Conservation (phyloP, 2,888 invertebrate species). For the Lithodes maja region DNA sequence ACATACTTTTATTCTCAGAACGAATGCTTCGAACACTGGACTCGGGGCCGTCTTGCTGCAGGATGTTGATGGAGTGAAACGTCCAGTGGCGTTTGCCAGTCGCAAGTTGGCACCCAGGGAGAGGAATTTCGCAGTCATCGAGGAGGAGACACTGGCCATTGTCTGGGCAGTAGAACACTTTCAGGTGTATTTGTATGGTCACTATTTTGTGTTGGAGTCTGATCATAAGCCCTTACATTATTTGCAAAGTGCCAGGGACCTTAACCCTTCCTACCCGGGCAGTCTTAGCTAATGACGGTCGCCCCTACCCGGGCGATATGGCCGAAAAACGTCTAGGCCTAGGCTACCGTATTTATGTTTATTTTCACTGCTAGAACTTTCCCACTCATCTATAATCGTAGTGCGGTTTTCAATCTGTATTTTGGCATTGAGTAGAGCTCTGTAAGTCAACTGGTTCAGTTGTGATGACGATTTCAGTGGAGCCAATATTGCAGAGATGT, state of each 20-base stretch:
- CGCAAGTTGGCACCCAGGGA: conserved; percentile 9
- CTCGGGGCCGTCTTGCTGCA: conserved; percentile 8
- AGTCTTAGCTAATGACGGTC: too few relatives aligned
- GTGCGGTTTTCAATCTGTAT: too few relatives aligned
- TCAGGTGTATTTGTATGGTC: conserved; percentile 8
- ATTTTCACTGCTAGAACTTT: too few relatives aligned
- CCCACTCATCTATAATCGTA: too few relatives aligned
- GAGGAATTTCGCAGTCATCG: neutral
- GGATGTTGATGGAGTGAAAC: conserved; percentile 14
- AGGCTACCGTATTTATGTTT: too few relatives aligned
- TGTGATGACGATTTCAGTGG: too few relatives aligned
- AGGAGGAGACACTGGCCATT: neutral
- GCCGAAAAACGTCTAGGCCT: too few relatives aligned
- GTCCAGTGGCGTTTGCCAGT: neutral
- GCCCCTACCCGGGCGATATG: too few relatives aligned
- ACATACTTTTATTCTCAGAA: conserved; percentile 9
- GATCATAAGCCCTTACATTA: conserved; percentile 17
- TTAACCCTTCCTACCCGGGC: too few relatives aligned
- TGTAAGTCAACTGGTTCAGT: too few relatives aligned
- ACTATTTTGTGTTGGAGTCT: conserved; percentile 15
- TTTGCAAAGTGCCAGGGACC: neutral
- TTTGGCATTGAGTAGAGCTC: too few relatives aligned
- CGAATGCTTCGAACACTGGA: neutral
- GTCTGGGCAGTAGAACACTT: neutral
- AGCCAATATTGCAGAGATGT: too few relatives aligned